A percentile compares a stretch with the other conserved stretches of the same genome.
These are phyloP conservation scores for Hydriomena furcata DNA, from an alignment of 2,888 invertebrate genomes.

Conservation along the genomic window DNA sequence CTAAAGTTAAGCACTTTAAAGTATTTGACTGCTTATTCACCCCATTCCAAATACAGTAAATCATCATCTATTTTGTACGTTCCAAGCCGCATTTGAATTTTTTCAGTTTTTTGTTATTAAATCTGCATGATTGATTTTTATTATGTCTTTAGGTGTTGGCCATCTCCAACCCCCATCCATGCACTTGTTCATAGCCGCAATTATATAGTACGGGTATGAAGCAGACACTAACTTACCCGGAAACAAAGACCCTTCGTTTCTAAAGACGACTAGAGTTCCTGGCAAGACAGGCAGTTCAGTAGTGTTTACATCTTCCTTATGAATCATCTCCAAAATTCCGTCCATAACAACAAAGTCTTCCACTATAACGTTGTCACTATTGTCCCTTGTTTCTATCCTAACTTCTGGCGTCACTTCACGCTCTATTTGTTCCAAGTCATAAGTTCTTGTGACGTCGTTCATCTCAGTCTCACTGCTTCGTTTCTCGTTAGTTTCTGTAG, in stretches of 20 bases:
- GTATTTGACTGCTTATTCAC: too few species aligned
- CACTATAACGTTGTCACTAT: constrained; percentile 6
- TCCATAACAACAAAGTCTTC: constrained; percentile 14
- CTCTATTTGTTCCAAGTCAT: constrained; percentile 9
- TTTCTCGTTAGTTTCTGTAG: too few species aligned
- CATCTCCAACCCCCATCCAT: constrained; percentile 10
- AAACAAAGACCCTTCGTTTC: constrained; percentile 12
- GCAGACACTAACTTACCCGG: constrained; percentile 8
- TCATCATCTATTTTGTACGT: too few species aligned
- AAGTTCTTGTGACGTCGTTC: constrained; percentile 3
- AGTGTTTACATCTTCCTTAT: constrained; percentile 6
- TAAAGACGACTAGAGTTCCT: constrained; percentile 10
- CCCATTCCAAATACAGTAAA: too few species aligned
- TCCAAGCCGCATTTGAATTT: too few species aligned
- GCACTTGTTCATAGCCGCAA: constrained; percentile 7
- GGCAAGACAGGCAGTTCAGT: constrained; percentile 11
- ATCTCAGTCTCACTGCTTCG: not conserved
- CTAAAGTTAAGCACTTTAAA: too few species aligned
- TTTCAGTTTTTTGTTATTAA: too few species aligned
- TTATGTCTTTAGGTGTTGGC: constrained; percentile 4
- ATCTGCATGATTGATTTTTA: not conserved
- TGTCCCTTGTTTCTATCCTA: constrained; percentile 1
- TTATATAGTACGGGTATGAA: constrained; percentile 11
- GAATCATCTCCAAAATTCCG: constrained; percentile 8
- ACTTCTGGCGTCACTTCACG: constrained; percentile 5